A percentile compares a stretch with the other conserved stretches of the same genome.
Evolutionary conservation across 2,113 vertebrate genomes (phyloP).

Genomic region (Pholis gunnellus): DNA sequence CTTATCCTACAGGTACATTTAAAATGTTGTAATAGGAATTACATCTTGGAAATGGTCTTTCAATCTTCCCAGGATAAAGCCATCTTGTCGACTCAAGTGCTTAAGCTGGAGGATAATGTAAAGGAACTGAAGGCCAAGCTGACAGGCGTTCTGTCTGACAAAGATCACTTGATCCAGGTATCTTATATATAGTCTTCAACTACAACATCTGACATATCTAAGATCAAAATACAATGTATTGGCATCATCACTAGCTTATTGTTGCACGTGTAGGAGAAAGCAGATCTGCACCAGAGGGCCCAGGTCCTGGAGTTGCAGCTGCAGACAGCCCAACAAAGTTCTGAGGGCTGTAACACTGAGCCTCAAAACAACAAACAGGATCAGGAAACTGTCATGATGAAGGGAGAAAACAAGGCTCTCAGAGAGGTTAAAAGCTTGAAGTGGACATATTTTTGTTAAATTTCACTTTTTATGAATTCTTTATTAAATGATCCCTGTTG

Average conservation of each 20-base stretch:
- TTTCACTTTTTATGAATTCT: not conserved
- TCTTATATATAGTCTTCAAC: not conserved
- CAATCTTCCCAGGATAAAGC: slow-evolving; percentile 80
- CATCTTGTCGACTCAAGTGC: slow-evolving; percentile 75
- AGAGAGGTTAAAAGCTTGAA: slow-evolving; percentile 66
- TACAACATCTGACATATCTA: not conserved
- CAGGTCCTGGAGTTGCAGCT: slow-evolving; percentile 66
- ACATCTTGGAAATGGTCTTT: not conserved
- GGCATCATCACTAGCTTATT: not conserved
- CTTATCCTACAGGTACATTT: too few species aligned
- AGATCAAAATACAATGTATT: not conserved
- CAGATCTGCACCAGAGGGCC: slow-evolving; percentile 66
- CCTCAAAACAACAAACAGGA: slow-evolving; percentile 64
- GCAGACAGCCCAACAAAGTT: slow-evolving; percentile 50
- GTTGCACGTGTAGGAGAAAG: slow-evolving; percentile 73
- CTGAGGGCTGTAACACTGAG: slow-evolving; percentile 45
- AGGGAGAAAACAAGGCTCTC: slow-evolving; percentile 62
- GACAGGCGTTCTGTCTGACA: slow-evolving; percentile 62
- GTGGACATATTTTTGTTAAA: not conserved
- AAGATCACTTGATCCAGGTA: slow-evolving; percentile 79
- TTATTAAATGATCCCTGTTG: not conserved
- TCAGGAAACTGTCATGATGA: slow-evolving; percentile 63
- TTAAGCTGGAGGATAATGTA: slow-evolving; percentile 76
- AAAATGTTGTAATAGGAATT: not conserved
- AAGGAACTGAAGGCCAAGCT: slow-evolving; percentile 76